phyloP scores from a whole-genome alignment of 1,140 invertebrate species.

The Brachystomella parvula region DNA sequence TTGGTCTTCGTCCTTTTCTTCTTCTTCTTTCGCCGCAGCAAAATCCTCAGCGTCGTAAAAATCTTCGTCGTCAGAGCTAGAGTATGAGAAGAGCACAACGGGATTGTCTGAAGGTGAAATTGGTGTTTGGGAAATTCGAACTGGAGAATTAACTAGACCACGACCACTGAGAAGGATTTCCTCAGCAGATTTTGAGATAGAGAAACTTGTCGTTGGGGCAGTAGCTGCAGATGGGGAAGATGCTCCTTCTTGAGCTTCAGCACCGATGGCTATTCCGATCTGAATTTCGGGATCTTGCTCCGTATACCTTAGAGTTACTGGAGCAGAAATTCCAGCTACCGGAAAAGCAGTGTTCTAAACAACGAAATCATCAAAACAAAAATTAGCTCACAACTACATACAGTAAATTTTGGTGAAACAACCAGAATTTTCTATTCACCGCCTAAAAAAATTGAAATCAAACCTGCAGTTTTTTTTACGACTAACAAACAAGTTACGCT shows the following conservation, averaged over 20 bases:
- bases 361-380: constrained; percentile 42
- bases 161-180: constrained; percentile 3
- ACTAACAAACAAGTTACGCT: no score
- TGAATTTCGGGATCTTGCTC: constrained; percentile 31
- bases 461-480: no score
- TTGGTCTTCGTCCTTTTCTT: not conserved
- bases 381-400: no score
- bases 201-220: not conserved
- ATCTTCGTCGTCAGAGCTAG: constrained; percentile 87
- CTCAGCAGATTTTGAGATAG: not conserved
- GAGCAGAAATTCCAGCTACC: constrained; percentile 59
- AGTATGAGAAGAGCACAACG: constrained; percentile 67
- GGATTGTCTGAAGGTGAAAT: constrained; percentile 35
- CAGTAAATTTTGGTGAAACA: no score
- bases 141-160: constrained; percentile 1
- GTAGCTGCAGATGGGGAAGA: not conserved
- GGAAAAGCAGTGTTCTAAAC: constrained; percentile 85
- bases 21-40: constrained; percentile 22
- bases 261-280: constrained; percentile 31
- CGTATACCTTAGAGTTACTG: constrained; percentile 29
- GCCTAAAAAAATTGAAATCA: not conserved
- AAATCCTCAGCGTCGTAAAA: constrained; percentile 83
- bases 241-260: constrained; percentile 26
- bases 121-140: constrained; percentile 57
- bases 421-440: no score